Evolutionary conservation across 2,888 invertebrate species (phyloP).

Genomic region (Drosophila prostipennis): DNA sequence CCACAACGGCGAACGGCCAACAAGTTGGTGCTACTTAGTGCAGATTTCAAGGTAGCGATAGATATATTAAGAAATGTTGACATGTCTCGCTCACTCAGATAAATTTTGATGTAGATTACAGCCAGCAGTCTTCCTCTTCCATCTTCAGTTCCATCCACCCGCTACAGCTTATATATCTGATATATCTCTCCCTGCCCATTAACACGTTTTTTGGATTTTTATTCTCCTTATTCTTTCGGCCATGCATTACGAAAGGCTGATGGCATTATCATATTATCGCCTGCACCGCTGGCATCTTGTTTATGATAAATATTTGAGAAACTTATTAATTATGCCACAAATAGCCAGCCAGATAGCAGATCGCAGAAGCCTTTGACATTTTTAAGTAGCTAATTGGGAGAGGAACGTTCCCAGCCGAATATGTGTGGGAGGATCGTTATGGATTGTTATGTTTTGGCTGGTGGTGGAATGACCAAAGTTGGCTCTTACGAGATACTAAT

Average conservation of each 20-base stretch:
- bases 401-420: conserved; percentile 17
- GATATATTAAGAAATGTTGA: conserved; percentile 80
- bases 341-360: conserved; percentile 51
- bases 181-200: conserved; percentile 58
- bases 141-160: conserved; percentile 17
- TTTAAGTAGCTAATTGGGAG: conserved; percentile 69
- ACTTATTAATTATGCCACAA: conserved; percentile 79
- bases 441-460: background rate
- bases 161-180: conserved; percentile 23
- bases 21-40: conserved; percentile 71
- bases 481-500: conserved; percentile 15
- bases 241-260: conserved; percentile 61
- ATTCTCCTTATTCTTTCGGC: conserved; percentile 32
- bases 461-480: conserved; percentile 32
- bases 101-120: conserved; percentile 77
- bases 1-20: conserved; percentile 41
- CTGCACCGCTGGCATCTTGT: conserved; percentile 55
- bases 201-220: conserved; percentile 67
- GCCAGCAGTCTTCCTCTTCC: conserved; percentile 26
- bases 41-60: conserved; percentile 76
- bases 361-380: conserved; percentile 50
- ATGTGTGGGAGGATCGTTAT: conserved; percentile 28
- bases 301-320: conserved; percentile 75
- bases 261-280: conserved; percentile 71
- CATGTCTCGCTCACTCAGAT: conserved; percentile 77